Percentiles rank a stretch among this genome's conserved stretches.
Conservation (phyloP, 2,888 invertebrate genomes). For the Drosophila maculinotata region DNA sequence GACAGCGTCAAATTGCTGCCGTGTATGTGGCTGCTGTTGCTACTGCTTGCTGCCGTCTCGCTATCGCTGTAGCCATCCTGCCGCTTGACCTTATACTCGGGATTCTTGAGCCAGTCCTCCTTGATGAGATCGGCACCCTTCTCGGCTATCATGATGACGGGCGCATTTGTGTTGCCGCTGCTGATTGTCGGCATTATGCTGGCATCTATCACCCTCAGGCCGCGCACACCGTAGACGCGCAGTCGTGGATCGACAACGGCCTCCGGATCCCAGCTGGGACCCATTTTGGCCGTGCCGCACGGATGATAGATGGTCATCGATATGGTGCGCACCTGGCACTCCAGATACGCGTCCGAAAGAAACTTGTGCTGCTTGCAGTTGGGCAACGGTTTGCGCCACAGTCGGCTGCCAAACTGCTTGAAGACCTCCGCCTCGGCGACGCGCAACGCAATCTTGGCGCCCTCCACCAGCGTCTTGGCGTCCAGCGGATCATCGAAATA, state of each 20-base stretch:
- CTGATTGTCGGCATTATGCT: constrained; percentile 60
- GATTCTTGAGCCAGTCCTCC: constrained; percentile 90
- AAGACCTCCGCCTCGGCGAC: constrained; percentile 92
- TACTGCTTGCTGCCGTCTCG: constrained; percentile 51
- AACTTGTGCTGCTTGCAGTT: constrained; percentile 91
- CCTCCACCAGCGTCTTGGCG: constrained; percentile 93
- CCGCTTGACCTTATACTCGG: constrained; percentile 79
- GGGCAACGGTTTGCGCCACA: constrained; percentile 91
- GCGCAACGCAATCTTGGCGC: constrained; percentile 90
- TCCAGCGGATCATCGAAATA: constrained; percentile 94
- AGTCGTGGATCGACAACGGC: constrained; percentile 94
- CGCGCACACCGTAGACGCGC: constrained; percentile 91
- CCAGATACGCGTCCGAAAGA: constrained; percentile 93
- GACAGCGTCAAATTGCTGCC: constrained; percentile 19
- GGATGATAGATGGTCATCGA: constrained; percentile 97
- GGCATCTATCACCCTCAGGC: constrained; percentile 85
- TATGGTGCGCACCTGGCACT: constrained; percentile 93
- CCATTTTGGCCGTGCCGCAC: constrained; percentile 95
- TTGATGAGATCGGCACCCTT: constrained; percentile 95
- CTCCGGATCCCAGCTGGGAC: constrained; percentile 90
- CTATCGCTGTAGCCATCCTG: constrained; percentile 41
- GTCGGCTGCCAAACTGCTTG: constrained; percentile 91
- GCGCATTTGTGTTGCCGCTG: constrained; percentile 95
- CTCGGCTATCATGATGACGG: constrained; percentile 96
- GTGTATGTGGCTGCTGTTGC: neutral